Evolutionary conservation across 2,888 invertebrate genomes (phyloP), one percentile per base, ranked within the genome.

Genomic region (Pyrochroa serraticornis): DNA sequence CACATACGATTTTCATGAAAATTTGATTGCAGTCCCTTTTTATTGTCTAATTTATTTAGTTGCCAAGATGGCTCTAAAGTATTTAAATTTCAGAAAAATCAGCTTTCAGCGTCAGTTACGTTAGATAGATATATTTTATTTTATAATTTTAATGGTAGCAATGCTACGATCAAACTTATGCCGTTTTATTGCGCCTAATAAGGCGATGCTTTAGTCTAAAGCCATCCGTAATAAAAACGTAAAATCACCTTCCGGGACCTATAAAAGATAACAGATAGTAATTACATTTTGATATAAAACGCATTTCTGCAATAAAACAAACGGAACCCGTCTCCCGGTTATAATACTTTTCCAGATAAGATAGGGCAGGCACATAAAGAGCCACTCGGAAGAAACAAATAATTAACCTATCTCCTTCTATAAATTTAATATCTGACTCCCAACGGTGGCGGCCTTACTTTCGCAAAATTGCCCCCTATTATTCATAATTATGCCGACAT

Each of bases 251-350:
- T 32, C 22, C 32, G 38, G 9, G 31, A 13, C 14, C 54, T 30
- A 46, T 59, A 60, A 64, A 61, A 64, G 67, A 65, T 67, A 67
- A 62, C 62, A 52, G 62, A 61, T 65, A 65, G 65, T 65, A 65
- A 67, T 67, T 67, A 67, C 63, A 60, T 64, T 65, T 62, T 67
- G 67, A 67, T 67, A 62, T 65, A 63, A 65, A 66, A 66, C 60
- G 65, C 65, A 67, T 67, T 66, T 65, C 56, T 34, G 65, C 60
- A 65, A 64, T 67, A 65, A 65, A 67, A 65, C 67, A 67, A 66
- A 65, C 60, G 60, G 46, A 53, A 58, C 58, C 61, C 51, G 47
- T 42, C 32, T 64, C 57, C 57, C 39, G 52, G 54, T 63, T 63
- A 49, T 64, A 61, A 64, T 67, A 65, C 62, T 62, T 41, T 44